phyloP scores from a whole-genome alignment of 2,113 vertebrate genomes.

The Zeus faber region DNA sequence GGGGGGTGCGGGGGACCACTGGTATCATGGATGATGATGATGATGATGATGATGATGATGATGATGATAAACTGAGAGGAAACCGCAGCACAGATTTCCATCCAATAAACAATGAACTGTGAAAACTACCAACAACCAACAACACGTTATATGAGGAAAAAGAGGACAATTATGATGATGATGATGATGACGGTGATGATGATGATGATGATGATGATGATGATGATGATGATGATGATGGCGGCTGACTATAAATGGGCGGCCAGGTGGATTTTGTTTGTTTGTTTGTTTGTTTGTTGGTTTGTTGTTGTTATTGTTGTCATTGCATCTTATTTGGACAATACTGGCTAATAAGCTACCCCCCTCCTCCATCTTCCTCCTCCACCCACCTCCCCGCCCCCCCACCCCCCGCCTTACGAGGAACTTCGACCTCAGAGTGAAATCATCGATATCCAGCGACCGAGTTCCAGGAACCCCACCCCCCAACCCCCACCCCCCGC shows the following conservation, averaged over 20 bases:
- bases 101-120: slow-evolving; percentile 51
- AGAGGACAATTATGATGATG: background rate
- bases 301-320: slow-evolving; percentile 23
- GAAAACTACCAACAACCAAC: slow-evolving; percentile 27
- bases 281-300: too few relatives aligned
- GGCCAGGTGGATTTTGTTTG: too few relatives aligned
- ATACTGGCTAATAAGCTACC: slow-evolving; percentile 38
- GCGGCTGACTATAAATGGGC: slow-evolving; percentile 35
- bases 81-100: slow-evolving; percentile 82
- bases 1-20: background rate
- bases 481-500: too few relatives aligned
- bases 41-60: slow-evolving; percentile 22
- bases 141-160: slow-evolving; percentile 4
- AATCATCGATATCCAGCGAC: slow-evolving; percentile 61
- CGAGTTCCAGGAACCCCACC: slow-evolving; percentile 58
- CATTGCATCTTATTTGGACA: slow-evolving; percentile 39
- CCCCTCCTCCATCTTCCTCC: slow-evolving; percentile 17
- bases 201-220: slow-evolving; percentile 49
- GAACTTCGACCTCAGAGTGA: slow-evolving; percentile 18
- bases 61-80: slow-evolving; percentile 37
- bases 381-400: background rate
- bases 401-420: slow-evolving; percentile 63
- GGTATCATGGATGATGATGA: slow-evolving; percentile 29
- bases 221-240: slow-evolving; percentile 13
- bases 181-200: slow-evolving; percentile 25